Conservation (phyloP, 2,113 vertebrate species). For the Alligator mississippiensis region DNA sequence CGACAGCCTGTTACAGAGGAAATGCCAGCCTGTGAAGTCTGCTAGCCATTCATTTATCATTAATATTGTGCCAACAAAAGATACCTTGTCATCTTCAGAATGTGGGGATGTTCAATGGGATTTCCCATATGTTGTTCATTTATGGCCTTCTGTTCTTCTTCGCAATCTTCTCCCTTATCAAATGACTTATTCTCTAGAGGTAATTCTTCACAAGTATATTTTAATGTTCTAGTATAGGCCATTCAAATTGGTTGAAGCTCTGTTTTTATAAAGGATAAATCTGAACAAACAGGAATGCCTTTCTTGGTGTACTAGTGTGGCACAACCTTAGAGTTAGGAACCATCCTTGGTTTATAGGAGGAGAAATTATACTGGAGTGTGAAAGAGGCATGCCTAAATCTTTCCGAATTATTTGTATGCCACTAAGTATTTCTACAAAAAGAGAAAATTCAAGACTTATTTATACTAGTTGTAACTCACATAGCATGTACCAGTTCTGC, state of each 20-base stretch:
- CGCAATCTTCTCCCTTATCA: conserved; percentile 94
- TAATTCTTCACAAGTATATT: conserved; percentile 40
- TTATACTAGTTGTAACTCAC: background rate
- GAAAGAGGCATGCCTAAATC: background rate
- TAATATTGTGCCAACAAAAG: conserved; percentile 90
- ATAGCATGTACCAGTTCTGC: background rate
- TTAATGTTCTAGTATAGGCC: background rate
- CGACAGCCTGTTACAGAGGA: conserved; percentile 80
- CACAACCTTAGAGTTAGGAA: background rate
- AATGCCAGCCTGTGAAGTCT: conserved; percentile 78
- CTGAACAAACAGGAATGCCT: background rate
- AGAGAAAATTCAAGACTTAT: background rate
- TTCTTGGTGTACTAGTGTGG: background rate
- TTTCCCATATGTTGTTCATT: conserved; percentile 91
- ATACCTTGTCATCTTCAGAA: conserved; percentile 83
- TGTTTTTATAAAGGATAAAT: background rate
- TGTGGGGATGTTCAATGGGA: conserved; percentile 88
- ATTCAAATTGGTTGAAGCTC: background rate
- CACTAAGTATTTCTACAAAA: background rate
- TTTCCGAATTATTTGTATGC: background rate
- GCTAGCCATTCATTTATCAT: conserved; percentile 81
- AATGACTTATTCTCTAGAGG: conserved; percentile 85
- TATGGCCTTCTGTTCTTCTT: conserved; percentile 93
- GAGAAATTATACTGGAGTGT: background rate
- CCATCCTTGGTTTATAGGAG: background rate